A percentile compares a stretch with the other conserved stretches of the same genome.
Evolutionary conservation across 2,797 vertebrate species (phyloP).

Genomic region (Neopelma chrysocephalum): DNA sequence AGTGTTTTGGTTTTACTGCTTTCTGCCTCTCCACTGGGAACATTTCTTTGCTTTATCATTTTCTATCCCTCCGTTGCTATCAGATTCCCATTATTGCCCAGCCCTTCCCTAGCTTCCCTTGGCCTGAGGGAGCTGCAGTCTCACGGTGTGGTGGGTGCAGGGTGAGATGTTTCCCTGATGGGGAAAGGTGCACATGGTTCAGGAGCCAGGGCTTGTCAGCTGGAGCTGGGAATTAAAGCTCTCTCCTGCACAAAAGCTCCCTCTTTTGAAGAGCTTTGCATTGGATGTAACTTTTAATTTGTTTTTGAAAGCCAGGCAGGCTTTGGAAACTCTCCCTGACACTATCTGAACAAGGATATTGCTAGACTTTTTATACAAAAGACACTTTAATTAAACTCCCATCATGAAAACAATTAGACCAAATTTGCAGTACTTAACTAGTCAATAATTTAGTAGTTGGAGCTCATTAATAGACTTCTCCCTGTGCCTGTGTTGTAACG

Average conservation of each 20-base stretch:
- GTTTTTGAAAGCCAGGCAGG: not conserved
- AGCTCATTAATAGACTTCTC: slow-evolving; percentile 74
- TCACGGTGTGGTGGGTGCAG: fast-evolving
- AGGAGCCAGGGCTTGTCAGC: not conserved
- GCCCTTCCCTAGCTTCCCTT: fast-evolving
- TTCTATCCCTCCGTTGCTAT: fast-evolving
- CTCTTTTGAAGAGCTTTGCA: not conserved
- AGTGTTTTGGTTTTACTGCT: not conserved
- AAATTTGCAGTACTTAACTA: slow-evolving; percentile 69
- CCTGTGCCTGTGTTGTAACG: slow-evolving; percentile 34
- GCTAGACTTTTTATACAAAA: slow-evolving; percentile 42
- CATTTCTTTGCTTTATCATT: not conserved
- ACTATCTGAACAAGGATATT: not conserved
- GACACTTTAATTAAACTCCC: slow-evolving; percentile 75
- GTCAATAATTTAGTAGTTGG: slow-evolving; percentile 74
- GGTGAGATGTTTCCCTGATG: not conserved
- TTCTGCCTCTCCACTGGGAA: not conserved
- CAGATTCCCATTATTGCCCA: not conserved
- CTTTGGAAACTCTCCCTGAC: not conserved
- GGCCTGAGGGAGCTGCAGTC: not conserved
- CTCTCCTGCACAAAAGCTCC: not conserved
- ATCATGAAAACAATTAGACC: slow-evolving; percentile 72
- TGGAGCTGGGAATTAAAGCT: not conserved
- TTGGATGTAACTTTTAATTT: slow-evolving; percentile 1
- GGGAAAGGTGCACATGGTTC: not conserved